Evolutionary conservation across 1,140 invertebrate species (phyloP), one percentile per base, ranked within the genome.

Genomic region (Antheraea mylitta): DNA sequence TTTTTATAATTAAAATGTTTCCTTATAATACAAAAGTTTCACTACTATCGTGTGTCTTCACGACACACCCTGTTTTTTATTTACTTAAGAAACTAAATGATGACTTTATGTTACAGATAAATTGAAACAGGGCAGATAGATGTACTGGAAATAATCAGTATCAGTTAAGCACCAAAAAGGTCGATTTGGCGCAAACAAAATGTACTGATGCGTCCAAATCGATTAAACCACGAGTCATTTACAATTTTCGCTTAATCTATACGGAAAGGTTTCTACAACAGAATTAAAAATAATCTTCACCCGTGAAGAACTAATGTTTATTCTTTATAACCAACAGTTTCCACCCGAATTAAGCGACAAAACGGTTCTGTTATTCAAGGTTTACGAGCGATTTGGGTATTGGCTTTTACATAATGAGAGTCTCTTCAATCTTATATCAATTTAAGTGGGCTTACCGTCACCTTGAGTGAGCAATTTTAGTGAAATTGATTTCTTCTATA

Each of bases 151-250:
- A 16, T 53, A 53, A 16, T 53, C 45, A 5, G 11, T 53, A 53
- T 53, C 45, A 53, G 45, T 53, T 6, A 42, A 64, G 18, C 5
- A 64, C 13, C 63, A 10, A 42, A 45, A 64, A 45, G 37, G 10
- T 45, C 10, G 37, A 45, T 64, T 64, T 45, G n/a, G 30, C 60
- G n/a, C 9, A 64, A 64, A 64, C 63, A 45, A 42, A 64, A 64
- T 36, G 60, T 61, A 61, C 60, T 61, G 60, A 61, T 61, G 60
- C 60, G 30, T 61, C 19, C 10, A 22, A 61, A 61, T 61, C 60
- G 60, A 61, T 61, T 61, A 9, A 16, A 10, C 60, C 60, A 61
- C 60, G 60, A 30, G 18, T 61, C 60, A 61, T 61, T 61, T 61
- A 16, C 60, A 30, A 61, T 36, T 30, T 61, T 36, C 30, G 19